Base-by-base conservation (phyloP, 2,888 invertebrate genomes). In the Lampropteryx suffumata region DNA sequence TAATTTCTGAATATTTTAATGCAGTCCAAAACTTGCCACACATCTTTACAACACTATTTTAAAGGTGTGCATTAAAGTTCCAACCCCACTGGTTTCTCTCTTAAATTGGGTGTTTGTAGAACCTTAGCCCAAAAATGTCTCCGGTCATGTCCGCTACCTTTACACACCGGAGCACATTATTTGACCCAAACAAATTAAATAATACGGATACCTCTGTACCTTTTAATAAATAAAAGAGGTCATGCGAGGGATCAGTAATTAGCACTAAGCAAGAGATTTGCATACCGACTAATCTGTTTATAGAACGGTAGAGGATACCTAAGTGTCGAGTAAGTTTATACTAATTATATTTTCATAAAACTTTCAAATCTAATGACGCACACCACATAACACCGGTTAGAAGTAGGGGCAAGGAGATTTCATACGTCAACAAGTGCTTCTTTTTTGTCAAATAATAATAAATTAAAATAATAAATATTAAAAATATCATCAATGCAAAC, bases 161-260 rank as follows among this genome's bases (percentile, higher is more conserved):
- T 49, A 35, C 35, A 41, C 47, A 44, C 51, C 52, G 54, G 56
- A 56, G 56, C 59, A 50, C 52, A 58, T 56, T 56, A 61, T 58
- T 61, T 54, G 56, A 61, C 57, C 60, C 57, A 58, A 58, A 61
- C 57, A 56, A 61, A 61, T 58, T 61, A 61, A 61, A 61, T 53
- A 52, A 39, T 43, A 40, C 27, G 52, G 40, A 43, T 48, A 44
- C 43, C 47, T 47, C 40, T 52, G 52, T 39, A 34, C 47, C 47
- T 42, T 36, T 46, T 47, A 57, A 57, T 60, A 54, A 57, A 60
- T 60, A 58, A 54, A 48, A 50, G 44, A 57, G 57, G 57, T 54
- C 54, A 48, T 45, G 44, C 52, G 50, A 51, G 46, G 55, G 55
- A 44, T 53, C 40, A 27, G 51, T 61, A 56, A 56, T 58, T 56